Conservation (phyloP, 1,140 invertebrate species). For the Goniozus legneri region DNA sequence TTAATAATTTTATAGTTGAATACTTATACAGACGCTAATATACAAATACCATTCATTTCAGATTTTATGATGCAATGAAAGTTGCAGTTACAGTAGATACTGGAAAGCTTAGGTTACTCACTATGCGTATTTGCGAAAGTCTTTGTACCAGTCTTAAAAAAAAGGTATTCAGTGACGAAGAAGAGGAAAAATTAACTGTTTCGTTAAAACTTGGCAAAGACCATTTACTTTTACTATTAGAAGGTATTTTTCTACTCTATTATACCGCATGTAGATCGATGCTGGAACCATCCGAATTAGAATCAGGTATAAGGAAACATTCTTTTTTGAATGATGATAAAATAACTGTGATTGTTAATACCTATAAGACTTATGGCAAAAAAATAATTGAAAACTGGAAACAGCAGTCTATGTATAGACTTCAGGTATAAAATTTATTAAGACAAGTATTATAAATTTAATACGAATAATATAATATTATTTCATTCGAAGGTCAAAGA, state of each 20-base stretch:
- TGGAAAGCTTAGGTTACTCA: conserved; percentile 41
- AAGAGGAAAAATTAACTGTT: conserved; percentile 42
- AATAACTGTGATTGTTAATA: conserved; percentile 32
- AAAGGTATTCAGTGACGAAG: conserved; percentile 38
- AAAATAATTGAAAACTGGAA: conserved; percentile 34
- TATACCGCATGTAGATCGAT: conserved; percentile 39
- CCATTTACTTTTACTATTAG: conserved; percentile 31
- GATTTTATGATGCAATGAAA: conserved; percentile 32
- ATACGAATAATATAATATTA: neutral
- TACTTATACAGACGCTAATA: too few species aligned
- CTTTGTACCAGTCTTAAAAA: conserved; percentile 21
- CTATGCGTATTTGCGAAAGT: conserved; percentile 39
- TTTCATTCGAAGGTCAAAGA: conserved; percentile 32
- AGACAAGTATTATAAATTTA: neutral
- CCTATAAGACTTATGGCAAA: conserved; percentile 40
- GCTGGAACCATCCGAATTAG: conserved; percentile 28
- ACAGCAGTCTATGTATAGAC: conserved; percentile 41
- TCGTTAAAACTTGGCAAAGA: conserved; percentile 38
- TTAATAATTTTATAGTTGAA: too few species aligned
- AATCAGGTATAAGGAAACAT: conserved; percentile 32
- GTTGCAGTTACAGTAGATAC: conserved; percentile 34
- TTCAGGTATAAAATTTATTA: conserved; percentile 27
- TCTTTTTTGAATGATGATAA: conserved; percentile 36
- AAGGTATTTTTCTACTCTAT: conserved; percentile 36
- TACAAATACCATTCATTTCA: too few species aligned